These are phyloP conservation scores for Falco naumanni DNA, from an alignment of 2,797 vertebrate species.

Conservation along the genomic window DNA sequence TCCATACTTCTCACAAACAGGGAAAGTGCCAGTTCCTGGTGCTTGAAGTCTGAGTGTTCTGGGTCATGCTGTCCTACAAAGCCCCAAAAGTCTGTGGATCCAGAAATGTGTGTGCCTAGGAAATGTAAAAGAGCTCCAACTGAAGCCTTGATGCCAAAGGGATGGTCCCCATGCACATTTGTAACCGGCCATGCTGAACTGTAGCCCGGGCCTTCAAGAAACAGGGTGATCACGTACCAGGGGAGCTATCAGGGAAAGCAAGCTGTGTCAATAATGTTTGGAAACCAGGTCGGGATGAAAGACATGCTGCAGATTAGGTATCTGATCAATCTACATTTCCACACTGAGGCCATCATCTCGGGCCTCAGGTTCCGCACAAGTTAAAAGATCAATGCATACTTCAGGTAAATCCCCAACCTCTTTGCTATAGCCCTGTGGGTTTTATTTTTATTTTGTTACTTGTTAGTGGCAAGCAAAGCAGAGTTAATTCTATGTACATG, in stretches of 20 bases:
- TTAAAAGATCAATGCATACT: not conserved
- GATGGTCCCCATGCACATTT: rapidly evolving
- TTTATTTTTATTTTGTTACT: not conserved
- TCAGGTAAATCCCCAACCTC: constrained; percentile 11
- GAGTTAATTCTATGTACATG: not conserved
- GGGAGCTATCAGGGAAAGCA: not conserved
- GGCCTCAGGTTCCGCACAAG: not conserved
- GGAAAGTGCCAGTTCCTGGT: not conserved
- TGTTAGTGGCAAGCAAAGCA: not conserved
- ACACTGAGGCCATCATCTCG: not conserved
- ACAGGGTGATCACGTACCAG: rapidly evolving
- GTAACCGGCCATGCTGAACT: not conserved
- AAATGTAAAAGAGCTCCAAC: not conserved
- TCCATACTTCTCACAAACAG: not conserved
- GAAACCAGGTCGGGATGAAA: constrained; percentile 25
- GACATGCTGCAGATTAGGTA: constrained; percentile 37
- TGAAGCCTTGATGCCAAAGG: not conserved
- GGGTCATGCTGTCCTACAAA: not conserved
- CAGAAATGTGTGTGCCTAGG: not conserved
- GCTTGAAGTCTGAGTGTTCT: not conserved
- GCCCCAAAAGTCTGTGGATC: not conserved
- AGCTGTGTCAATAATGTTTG: not conserved
- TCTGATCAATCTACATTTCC: constrained; percentile 52
- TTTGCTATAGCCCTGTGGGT: not conserved
- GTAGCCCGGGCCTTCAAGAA: not conserved